Evolutionary conservation across 2,797 vertebrate genomes (phyloP), one percentile per base, ranked within the genome.

Genomic region (Pempheris klunzingeri): DNA sequence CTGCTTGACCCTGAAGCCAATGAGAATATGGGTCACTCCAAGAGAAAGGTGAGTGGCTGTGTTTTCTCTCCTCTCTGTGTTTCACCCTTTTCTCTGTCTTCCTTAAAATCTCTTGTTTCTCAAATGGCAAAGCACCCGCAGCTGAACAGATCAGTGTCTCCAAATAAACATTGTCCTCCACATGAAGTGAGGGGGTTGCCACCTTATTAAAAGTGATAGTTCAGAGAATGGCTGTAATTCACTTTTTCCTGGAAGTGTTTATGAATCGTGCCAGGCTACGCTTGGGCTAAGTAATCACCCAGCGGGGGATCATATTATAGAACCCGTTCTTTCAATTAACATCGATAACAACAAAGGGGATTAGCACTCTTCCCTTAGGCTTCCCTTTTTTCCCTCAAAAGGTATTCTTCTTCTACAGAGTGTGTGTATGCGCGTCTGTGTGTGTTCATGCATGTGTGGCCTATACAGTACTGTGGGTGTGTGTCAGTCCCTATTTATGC

Each of bases 291-390:
- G 80, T 85, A 88, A 88, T 86, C 70, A 78, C 88, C 69, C 88
- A 89, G 89, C 76, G 72, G 86, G 90, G 63, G 79, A 76, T 64
- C 74, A 34, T 73, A 88, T 92, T 85, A 87, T 80, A 88, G 66
- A 83, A 74, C 86, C 87, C 85, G 71, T 88, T 93, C 83, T 87
- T 89, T 89, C 88, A 92, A 92, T 94, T 92, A 92, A 84, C 88
- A 88, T 47, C 5, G 65, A 90, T 88, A 91, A 91, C 78, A 92
- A 92, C 84, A 92, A 85, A 88, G 69, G 41, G 83, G 87, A 91
- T 91, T 90, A 92, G 81, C 85, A 71, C 73, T 74, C 57, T 28
- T 72, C 54, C 46, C 61, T 39, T 34, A 87, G 32, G 57, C 68
- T 71, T 74, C 62, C 43, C 63, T 60, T 67, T 74, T 78, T 75